A percentile compares a stretch with the other conserved stretches of the same genome.
Evolutionary conservation across 2,113 vertebrate genomes (phyloP).

Genomic region (Hydropotes inermis): DNA sequence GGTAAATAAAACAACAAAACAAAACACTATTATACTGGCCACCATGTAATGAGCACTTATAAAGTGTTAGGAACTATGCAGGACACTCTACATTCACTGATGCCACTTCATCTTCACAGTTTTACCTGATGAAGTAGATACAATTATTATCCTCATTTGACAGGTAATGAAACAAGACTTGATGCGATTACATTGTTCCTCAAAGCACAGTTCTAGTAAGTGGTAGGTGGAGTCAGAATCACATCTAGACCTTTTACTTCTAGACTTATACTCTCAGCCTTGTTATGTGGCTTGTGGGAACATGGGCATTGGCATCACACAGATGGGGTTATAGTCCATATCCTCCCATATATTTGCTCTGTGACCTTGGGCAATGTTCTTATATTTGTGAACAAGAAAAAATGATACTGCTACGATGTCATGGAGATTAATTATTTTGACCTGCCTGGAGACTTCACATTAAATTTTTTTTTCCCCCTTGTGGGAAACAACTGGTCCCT

Average conservation of each 20-base stretch:
- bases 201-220: neutral
- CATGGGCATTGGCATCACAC: neutral
- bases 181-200: neutral
- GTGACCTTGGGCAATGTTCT: neutral
- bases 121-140: neutral
- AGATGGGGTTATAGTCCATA: neutral
- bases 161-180: neutral
- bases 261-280: neutral
- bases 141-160: neutral
- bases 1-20: neutral
- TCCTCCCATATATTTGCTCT: neutral
- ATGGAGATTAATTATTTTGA: neutral
- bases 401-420: neutral
- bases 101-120: neutral
- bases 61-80: neutral
- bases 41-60: neutral
- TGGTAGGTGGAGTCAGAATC: neutral
- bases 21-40: neutral
- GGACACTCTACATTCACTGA: neutral
- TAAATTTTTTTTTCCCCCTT: neutral
- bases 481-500: neutral
- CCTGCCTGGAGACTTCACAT: neutral
- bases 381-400: neutral
- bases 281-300: neutral
- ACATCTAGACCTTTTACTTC: neutral